Evolutionary conservation across 2,888 invertebrate species (phyloP), one percentile per base, ranked within the genome.

Genomic region (Anorthoa munda): DNA sequence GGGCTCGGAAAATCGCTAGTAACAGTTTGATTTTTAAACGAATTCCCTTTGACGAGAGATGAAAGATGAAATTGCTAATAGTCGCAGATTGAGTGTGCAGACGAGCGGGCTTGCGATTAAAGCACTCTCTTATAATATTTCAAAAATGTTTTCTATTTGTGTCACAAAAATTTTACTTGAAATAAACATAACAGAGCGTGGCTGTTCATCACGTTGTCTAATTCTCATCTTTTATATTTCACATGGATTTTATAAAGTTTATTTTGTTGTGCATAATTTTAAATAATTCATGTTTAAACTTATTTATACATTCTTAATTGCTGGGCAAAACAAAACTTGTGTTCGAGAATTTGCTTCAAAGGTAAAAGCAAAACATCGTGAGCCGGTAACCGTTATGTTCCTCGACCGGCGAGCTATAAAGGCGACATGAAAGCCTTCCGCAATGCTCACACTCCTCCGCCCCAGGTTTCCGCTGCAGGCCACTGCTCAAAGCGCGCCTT

Each of bases 381-480:
- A 78, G 65, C 53, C 55, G 65, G 65, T 70, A 83, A 83, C 78
- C 75, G 81, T 79, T 81, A 72, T 81, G 77, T 74, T 84, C 64
- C 77, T 69, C 81, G 71, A 73, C 77, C 77, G 72, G 73, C 66
- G 66, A 79, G 79, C 75, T 82, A 84, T 88, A 85, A 84, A 83
- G 80, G 79, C 80, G 73, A 84, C 78, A 84, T 90, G 81, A 91
- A 89, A 89, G 87, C 73, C 72, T 82, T 86, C 81, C 83, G 78
- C 85, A 81, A 82, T 79, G 59, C 65, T 82, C 72, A 72, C 77
- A 77, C 73, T 82, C 76, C 75, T 72, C 79, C 72, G 73, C 86
- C 79, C 67, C 77, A 77, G 87, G 85, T 77, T 82, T 83, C 80
- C 81, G 86, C 87, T 81, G 59, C 82, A 74, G 85, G 87, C 83